A percentile compares a stretch with the other conserved stretches of the same genome.
Evolutionary conservation across 2,113 vertebrate species (phyloP).

Genomic region (Cololabis saira): DNA sequence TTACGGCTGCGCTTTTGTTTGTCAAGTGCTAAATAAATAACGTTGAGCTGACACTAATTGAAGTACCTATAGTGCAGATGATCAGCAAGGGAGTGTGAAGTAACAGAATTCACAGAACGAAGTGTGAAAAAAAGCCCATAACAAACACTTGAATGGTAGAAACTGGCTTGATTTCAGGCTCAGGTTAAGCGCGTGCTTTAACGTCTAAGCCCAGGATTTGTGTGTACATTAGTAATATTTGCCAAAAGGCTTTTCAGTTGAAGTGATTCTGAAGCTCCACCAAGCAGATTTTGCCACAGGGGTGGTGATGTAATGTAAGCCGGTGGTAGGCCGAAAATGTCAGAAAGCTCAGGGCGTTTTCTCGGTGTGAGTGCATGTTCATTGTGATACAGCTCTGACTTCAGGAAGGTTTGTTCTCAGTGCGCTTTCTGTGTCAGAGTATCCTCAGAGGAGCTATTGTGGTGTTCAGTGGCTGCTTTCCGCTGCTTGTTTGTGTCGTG

Average conservation of each 20-base stretch:
- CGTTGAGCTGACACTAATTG: slow-evolving; percentile 16
- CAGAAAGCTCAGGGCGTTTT: slow-evolving; percentile 36
- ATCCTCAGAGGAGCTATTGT: slow-evolving; percentile 3
- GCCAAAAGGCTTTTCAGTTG: slow-evolving; percentile 59
- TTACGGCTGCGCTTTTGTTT: neutral
- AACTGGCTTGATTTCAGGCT: slow-evolving; percentile 39
- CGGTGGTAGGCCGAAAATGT: slow-evolving; percentile 8
- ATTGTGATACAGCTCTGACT: slow-evolving; percentile 22
- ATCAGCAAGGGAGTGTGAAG: slow-evolving; percentile 3
- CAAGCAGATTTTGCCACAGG: slow-evolving; percentile 53
- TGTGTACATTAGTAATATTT: slow-evolving; percentile 69
- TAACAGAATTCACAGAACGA: slow-evolving; percentile 19
- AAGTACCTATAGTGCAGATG: slow-evolving; percentile 12
- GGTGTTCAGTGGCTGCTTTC: neutral
- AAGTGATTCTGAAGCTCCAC: slow-evolving; percentile 51
- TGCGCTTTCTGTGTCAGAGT: slow-evolving; percentile 12
- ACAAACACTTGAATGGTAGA: slow-evolving; percentile 37
- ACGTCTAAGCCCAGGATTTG: slow-evolving; percentile 67
- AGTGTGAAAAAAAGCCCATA: slow-evolving; percentile 10
- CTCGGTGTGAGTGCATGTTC: slow-evolving; percentile 10
- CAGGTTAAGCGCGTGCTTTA: slow-evolving; percentile 60
- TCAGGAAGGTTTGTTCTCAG: slow-evolving; percentile 30
- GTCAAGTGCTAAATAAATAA: neutral
- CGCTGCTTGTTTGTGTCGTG: slow-evolving; percentile 35
- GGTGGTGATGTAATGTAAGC: slow-evolving; percentile 40